These are phyloP conservation scores for Microcebus griseorufus DNA, from an alignment of 2,113 vertebrate genomes.

Conservation along the genomic window DNA sequence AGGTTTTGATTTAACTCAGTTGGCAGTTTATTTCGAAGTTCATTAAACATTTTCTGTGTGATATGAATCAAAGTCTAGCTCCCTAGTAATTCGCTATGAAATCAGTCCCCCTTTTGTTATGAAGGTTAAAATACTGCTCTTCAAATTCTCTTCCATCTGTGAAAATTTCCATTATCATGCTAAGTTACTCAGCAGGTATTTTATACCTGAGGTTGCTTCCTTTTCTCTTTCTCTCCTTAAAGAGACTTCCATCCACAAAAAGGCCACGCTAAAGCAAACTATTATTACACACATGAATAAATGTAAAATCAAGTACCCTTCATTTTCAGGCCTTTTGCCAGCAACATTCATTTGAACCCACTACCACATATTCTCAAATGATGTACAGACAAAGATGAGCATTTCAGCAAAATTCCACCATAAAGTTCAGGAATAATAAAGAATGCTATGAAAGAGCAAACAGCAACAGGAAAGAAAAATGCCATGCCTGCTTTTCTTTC, in stretches of 20 bases:
- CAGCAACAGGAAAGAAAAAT: slow-evolving; percentile 73
- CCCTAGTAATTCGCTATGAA: slow-evolving; percentile 30
- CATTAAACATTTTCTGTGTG: slow-evolving; percentile 54
- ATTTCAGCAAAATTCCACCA: slow-evolving; percentile 71
- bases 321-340: slow-evolving; percentile 61
- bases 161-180: slow-evolving; percentile 66
- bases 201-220: slow-evolving; percentile 59
- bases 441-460: slow-evolving; percentile 68
- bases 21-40: slow-evolving; percentile 64
- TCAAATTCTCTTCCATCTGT: slow-evolving; percentile 42
- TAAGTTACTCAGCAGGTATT: slow-evolving; percentile 70
- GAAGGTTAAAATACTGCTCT: slow-evolving; percentile 49
- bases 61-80: slow-evolving; percentile 56
- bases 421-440: slow-evolving; percentile 77
- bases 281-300: slow-evolving; percentile 59
- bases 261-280: slow-evolving; percentile 30
- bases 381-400: slow-evolving; percentile 64
- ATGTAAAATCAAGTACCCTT: slow-evolving; percentile 52
- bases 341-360: slow-evolving; percentile 70
- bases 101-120: slow-evolving; percentile 50
- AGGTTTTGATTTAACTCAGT: slow-evolving; percentile 52
- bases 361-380: slow-evolving; percentile 61
- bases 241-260: slow-evolving; percentile 55
- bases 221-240: slow-evolving; percentile 61
- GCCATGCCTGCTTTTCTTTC: slow-evolving; percentile 76